phyloP scores from a whole-genome alignment of 2,888 invertebrate species.

The Eupithecia abbreviata region DNA sequence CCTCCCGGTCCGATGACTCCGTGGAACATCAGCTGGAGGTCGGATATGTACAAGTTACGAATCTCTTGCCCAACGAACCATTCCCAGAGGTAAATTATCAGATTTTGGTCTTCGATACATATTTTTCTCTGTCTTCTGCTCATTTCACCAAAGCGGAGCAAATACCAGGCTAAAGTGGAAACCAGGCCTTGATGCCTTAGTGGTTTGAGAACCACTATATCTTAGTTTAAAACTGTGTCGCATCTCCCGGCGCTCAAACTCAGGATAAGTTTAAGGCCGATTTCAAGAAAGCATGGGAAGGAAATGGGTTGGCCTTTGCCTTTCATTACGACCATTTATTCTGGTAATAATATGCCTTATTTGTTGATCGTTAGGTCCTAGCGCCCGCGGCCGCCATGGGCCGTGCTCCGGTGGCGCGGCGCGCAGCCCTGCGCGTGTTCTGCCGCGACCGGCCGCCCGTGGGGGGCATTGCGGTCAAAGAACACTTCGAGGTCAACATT shows the following conservation, averaged over 20 bases:
- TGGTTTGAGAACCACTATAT: neutral
- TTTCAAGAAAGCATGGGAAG: too few species aligned
- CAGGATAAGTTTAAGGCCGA: too few species aligned
- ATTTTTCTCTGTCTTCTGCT: neutral
- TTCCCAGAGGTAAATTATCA: slow-evolving; percentile 88
- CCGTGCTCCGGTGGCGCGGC: slow-evolving; percentile 95
- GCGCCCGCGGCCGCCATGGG: slow-evolving; percentile 80
- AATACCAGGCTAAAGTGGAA: too few species aligned
- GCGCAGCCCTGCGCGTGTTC: slow-evolving; percentile 96
- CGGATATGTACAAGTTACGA: slow-evolving; percentile 97
- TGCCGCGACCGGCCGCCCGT: slow-evolving; percentile 98
- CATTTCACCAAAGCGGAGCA: neutral
- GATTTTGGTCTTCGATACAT: too few species aligned
- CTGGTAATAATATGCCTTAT: neutral
- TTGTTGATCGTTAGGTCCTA: slow-evolving; percentile 64
- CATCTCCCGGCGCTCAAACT: too few species aligned
- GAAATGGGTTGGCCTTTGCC: too few species aligned
- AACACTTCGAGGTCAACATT: slow-evolving; percentile 99
- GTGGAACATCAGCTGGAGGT: slow-evolving; percentile 98
- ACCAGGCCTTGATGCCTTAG: too few species aligned
- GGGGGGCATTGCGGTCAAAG: slow-evolving; percentile 99
- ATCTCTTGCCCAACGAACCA: slow-evolving; percentile 95
- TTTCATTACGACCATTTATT: neutral
- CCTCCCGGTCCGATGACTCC: slow-evolving; percentile 97
- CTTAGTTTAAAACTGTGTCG: too few species aligned